Evolutionary conservation across 2,888 invertebrate genomes (phyloP).

Genomic region (Hymenopus coronatus): DNA sequence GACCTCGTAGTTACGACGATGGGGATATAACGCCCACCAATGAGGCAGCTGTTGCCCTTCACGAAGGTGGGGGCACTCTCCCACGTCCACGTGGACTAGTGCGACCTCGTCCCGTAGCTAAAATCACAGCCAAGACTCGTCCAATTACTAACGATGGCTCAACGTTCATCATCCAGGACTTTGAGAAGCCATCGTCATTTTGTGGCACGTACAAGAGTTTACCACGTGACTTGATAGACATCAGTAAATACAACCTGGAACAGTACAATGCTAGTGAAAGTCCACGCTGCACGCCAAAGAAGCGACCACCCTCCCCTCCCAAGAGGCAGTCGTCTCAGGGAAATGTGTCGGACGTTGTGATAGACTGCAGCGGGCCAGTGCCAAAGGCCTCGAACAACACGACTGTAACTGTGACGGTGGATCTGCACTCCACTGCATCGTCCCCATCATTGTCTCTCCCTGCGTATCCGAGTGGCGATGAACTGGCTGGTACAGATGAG

Average conservation of each 20-base stretch:
- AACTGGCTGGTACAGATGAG: slow-evolving; percentile 55
- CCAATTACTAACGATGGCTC: slow-evolving; percentile 14
- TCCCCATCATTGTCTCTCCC: slow-evolving; percentile 60
- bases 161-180: slow-evolving; percentile 19
- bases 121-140: slow-evolving; percentile 52
- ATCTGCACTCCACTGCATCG: slow-evolving; percentile 37
- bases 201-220: slow-evolving; percentile 52
- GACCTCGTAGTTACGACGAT: slow-evolving; percentile 77
- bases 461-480: slow-evolving; percentile 64
- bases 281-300: slow-evolving; percentile 43
- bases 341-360: slow-evolving; percentile 44
- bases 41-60: slow-evolving; percentile 39
- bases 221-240: slow-evolving; percentile 51
- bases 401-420: slow-evolving; percentile 41
- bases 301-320: slow-evolving; percentile 80
- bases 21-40: slow-evolving; percentile 89
- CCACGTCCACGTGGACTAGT: slow-evolving; percentile 81
- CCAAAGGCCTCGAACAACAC: slow-evolving; percentile 44
- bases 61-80: slow-evolving; percentile 78
- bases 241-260: slow-evolving; percentile 50
- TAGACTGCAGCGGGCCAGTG: slow-evolving; percentile 48
- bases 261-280: slow-evolving; percentile 12
- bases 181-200: slow-evolving; percentile 36
- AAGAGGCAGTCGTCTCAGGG: slow-evolving; percentile 59
- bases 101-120: slow-evolving; percentile 77